These are phyloP conservation scores for Eudyptes chrysolophus DNA, from an alignment of 2,113 vertebrate genomes.

Conservation along the genomic window DNA sequence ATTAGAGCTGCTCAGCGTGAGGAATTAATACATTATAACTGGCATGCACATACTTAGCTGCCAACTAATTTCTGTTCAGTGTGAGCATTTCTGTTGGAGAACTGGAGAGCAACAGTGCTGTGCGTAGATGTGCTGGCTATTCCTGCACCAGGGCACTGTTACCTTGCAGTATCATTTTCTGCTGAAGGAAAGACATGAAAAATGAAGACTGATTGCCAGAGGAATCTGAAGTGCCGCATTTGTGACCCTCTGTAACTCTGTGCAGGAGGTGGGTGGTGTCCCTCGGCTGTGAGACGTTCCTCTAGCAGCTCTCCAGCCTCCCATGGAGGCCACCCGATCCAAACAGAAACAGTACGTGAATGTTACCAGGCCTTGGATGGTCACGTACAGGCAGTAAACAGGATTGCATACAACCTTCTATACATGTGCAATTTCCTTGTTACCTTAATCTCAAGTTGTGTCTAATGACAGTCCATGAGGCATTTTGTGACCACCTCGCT, in stretches of 20 bases:
- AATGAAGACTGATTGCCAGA: background rate
- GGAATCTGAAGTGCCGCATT: background rate
- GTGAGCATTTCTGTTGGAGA: background rate
- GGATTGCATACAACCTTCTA: background rate
- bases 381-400: background rate
- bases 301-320: background rate
- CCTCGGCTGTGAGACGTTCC: background rate
- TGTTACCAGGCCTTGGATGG: background rate
- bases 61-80: background rate
- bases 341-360: background rate
- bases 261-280: background rate
- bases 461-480: background rate
- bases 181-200: background rate
- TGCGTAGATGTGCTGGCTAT: background rate
- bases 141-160: background rate
- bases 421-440: background rate
- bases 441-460: background rate
- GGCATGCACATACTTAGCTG: background rate
- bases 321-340: background rate
- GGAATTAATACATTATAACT: background rate
- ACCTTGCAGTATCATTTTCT: background rate
- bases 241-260: background rate
- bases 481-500: fast-evolving
- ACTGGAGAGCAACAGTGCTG: background rate
- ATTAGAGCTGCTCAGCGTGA: background rate